Evolutionary conservation across 2,797 vertebrate species (phyloP), one percentile per base, ranked within the genome.

Genomic region (Octomys mimax): DNA sequence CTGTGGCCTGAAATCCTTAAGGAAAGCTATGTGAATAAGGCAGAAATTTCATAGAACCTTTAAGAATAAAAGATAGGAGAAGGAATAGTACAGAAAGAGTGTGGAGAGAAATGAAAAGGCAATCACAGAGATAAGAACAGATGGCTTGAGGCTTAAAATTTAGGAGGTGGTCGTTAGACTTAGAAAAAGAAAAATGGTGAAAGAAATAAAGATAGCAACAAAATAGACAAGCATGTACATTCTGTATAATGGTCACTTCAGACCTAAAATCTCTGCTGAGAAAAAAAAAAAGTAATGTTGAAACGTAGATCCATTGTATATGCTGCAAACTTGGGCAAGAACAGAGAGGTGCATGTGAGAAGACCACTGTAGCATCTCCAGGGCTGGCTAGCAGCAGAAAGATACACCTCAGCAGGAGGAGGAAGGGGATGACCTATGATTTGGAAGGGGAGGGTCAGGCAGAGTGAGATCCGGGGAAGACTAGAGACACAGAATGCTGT

Each of bases 121-220:
- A 77, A 21, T 64, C 71, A 73, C n/a, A 10, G 7, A 62, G 62
- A 89, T 26, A 89, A 57, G 18, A 82, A 82, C 19, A 88, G 81
- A 77, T 5, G 82, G 21, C 54, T 73, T 85, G 77, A 61, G n/a
- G 71, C 42, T 91, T 59, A 49, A 85, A 92, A 75, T 84, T 70
- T 70, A 95, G 80, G 21, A 80, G 94, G 66, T 59, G 91, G 42
- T 85, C 91, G n/a, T 84, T 16, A 75, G 84, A 81, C 66, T 64
- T 68, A 57, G 83, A 80, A 90, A 93, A 90, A 77, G 77, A 81
- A 92, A 80, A 12, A 33, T 39, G 70, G 52, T 26, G 24, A 26
- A 62, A 54, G 82, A 86, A 93, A 89, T 16, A 54, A 61, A 59
- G 3, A 64, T 0, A 75, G 24, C n/a, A 82, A 94, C 52, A 8